These are phyloP conservation scores for Cheilosia soror DNA, from an alignment of 2,888 invertebrate genomes.

Conservation along the genomic window DNA sequence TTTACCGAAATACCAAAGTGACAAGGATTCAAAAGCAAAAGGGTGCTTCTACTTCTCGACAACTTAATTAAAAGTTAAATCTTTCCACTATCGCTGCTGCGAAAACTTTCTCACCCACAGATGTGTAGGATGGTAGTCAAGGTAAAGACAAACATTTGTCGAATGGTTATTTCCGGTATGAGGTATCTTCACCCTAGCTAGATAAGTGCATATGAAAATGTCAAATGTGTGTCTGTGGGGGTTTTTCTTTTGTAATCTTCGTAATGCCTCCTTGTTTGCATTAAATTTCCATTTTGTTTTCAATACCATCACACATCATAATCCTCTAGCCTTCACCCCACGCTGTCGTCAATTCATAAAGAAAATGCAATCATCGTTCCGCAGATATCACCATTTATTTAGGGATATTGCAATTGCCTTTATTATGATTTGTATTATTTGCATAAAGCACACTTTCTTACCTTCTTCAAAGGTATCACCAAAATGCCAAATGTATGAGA, in stretches of 20 bases:
- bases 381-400: not conserved
- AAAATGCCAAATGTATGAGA: not conserved
- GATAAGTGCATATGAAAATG: constrained; percentile 13
- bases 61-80: constrained; percentile 59
- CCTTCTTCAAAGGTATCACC: not conserved
- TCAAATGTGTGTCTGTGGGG: not conserved
- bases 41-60: constrained; percentile 31
- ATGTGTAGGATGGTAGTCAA: not conserved
- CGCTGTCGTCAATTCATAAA: constrained; percentile 29
- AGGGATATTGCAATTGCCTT: constrained; percentile 7
- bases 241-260: not conserved
- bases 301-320: not conserved
- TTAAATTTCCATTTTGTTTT: constrained; percentile 1
- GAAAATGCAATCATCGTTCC: constrained; percentile 6
- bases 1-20: constrained; percentile 37
- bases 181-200: not conserved
- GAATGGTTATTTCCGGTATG: not conserved
- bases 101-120: not conserved
- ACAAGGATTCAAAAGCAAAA: constrained; percentile 15
- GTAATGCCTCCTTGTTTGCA: constrained; percentile 12
- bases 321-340: not conserved
- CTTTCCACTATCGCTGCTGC: not conserved
- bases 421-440: not conserved
- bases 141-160: not conserved
- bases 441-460: too few relatives aligned